Base-by-base conservation (phyloP, 2,797 vertebrate genomes). In the Pampus argenteus region DNA sequence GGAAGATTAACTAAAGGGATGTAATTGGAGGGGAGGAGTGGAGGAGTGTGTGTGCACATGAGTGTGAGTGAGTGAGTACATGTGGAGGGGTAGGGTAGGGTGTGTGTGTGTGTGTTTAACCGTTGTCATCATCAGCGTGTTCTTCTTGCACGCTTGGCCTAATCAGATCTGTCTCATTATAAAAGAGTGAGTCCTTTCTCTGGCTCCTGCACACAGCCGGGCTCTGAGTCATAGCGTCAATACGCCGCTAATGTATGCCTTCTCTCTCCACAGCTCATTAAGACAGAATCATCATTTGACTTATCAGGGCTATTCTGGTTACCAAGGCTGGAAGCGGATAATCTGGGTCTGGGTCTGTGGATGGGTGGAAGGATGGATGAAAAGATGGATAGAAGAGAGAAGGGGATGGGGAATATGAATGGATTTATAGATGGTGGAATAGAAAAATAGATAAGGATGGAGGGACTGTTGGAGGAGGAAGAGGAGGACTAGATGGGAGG, bases 1-100 rank as follows among this genome's bases (percentile, higher is more conserved):
- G 79, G 68, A 84, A 81, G 83, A 89, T 88, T 88, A 88, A 88
- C 71, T 84, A 86, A 69, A 83, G 70, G 62, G 78, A 66, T 82
- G 76, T 90, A 87, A 89, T 83, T 89, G 79, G 71, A 74, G 67
- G 80, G 79, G 71, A 74, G 67, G 80, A 77, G 74, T 75, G 84
- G 60, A 56, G 48, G 72, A 62, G 51, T 60, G 74, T 67, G 65
- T 51, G 56, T 61, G 7, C 40, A 55, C 40, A 55, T 44, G 44
- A 45, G 38, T 52, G 31, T 20, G 26, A 60, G 55, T 38, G 38
- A 48, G 31, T 20, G 26, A 60, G 55, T 38, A 17, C 65, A 47
- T 64, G 47, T 22, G 44, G 55, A 18, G 14, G 48, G 9, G 47
- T 29, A 26, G 52, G 66, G 65, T 44, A 54, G 56, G 51, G 29